phyloP scores from a whole-genome alignment of 2,113 vertebrate genomes.

The Murina feae region DNA sequence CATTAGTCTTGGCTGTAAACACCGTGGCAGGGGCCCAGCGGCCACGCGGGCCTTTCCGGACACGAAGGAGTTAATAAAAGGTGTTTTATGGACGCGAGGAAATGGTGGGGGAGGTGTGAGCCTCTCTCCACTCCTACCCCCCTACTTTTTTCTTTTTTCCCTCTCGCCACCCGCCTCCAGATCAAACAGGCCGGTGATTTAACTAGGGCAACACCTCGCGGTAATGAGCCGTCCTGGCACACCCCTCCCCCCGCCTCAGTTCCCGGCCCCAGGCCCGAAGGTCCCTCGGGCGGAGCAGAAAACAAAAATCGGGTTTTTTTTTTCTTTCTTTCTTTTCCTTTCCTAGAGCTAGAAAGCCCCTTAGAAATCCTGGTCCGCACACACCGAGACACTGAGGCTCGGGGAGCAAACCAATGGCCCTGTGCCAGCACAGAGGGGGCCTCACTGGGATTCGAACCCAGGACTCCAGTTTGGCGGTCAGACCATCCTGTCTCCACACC shows the following conservation, averaged over 20 bases:
- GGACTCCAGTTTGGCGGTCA: background rate
- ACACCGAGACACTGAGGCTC: background rate
- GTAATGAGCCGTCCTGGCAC: slow-evolving; percentile 54
- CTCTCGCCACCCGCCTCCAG: slow-evolving; percentile 53
- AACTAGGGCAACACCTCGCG: slow-evolving; percentile 68
- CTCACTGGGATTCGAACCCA: slow-evolving; percentile 44
- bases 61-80: slow-evolving; percentile 68
- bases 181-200: slow-evolving; percentile 70
- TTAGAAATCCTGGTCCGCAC: background rate
- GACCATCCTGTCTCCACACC: background rate
- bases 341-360: background rate
- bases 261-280: background rate
- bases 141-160: slow-evolving; percentile 49
- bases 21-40: slow-evolving; percentile 13
- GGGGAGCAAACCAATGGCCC: background rate
- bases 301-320: background rate
- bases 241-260: background rate
- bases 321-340: background rate
- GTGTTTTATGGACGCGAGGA: slow-evolving; percentile 64
- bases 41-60: slow-evolving; percentile 55
- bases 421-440: background rate
- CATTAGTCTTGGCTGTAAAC: slow-evolving; percentile 64
- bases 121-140: background rate
- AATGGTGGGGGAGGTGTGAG: slow-evolving; percentile 60
- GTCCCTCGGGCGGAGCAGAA: background rate